Percentiles rank a stretch among this genome's conserved stretches.
Conservation (phyloP, 2,113 vertebrate genomes). For the Astur gentilis region DNA sequence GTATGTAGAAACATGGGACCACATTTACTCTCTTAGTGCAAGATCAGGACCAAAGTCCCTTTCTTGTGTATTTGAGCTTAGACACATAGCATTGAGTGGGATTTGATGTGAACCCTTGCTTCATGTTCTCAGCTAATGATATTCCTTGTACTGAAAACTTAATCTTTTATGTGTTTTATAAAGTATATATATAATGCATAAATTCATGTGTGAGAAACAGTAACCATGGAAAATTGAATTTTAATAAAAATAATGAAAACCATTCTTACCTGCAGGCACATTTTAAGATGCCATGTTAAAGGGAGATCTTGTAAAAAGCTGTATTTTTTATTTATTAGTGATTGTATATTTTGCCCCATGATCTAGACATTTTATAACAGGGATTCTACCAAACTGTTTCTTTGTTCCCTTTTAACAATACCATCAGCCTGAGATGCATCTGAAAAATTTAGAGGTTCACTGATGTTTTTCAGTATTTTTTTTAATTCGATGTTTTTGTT, state of each 20-base stretch:
- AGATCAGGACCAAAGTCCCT: not conserved
- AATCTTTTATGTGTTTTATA: not conserved
- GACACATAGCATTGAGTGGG: not conserved
- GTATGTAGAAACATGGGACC: not conserved
- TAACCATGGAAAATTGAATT: slow-evolving; percentile 24
- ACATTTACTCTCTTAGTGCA: not conserved
- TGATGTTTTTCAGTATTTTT: slow-evolving; percentile 24
- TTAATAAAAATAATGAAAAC: not conserved
- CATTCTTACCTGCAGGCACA: slow-evolving; percentile 12
- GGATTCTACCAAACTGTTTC: not conserved
- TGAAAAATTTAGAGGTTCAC: slow-evolving; percentile 25
- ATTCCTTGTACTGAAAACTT: not conserved
- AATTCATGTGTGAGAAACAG: not conserved
- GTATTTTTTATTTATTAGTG: slow-evolving; percentile 35
- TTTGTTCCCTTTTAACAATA: not conserved
- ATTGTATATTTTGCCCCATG: slow-evolving; percentile 33
- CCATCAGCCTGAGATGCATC: not conserved
- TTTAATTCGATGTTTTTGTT: slow-evolving; percentile 15
- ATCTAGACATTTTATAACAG: slow-evolving; percentile 17
- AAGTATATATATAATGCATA: slow-evolving; percentile 17
- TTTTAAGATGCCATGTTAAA: slow-evolving; percentile 62
- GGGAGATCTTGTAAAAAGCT: slow-evolving; percentile 37
- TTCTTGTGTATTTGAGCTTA: not conserved
- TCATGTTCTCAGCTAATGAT: not conserved
- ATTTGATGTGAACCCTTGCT: not conserved